Base-by-base conservation (phyloP, 2,113 vertebrate genomes). In the Falcunculus frontatus region DNA sequence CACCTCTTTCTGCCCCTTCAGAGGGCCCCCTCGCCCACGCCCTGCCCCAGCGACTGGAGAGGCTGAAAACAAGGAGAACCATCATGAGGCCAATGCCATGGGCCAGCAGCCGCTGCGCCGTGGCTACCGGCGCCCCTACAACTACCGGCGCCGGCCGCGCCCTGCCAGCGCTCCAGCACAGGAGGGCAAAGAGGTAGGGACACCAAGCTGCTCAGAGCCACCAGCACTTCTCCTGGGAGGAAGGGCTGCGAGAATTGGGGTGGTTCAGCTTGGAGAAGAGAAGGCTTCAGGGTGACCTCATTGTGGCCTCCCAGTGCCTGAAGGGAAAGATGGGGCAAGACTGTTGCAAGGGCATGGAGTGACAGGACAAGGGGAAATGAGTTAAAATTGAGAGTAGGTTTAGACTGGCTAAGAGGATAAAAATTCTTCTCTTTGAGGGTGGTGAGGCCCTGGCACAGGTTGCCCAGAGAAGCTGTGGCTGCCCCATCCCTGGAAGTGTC, bases 41-140 rank as follows among this genome's bases (percentile, higher is more conserved):
- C 96, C 98, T 53, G 76, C 77, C 55, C 97, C 96, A 1, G 94
- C 52, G 13, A 62, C 96, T 4, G 98, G 98, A 47, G 98, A 98
- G 89, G 90, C 96, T 53, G 98, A 98, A 32, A 98, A 98, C 76
- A 98, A 98, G 39, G 98, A 98, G 95, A 98, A 98, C 46, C 98
- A 98, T 16, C 97, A 97, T 13, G 98, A 97, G 11, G 93, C 97
- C 75, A 94, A 1, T 7, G 95, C 97, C 35, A 93, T 97, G 42
- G 90, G 96, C 84, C 98, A 98, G 95, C 97, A 98, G 74, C 96
- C 98, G 3, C 97, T 88, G 11, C 98, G 97, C 62, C 98, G 98
- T 1, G 97, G 98, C 4, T 87, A 98, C 95, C 20, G 98, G 95
- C 88, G 98, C 95, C 98, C 98, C 0, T 98, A 98, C 93, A 98